A percentile compares a stretch with the other conserved stretches of the same genome.
Evolutionary conservation across 2,888 invertebrate species (phyloP).

Genomic region (Doris montereyensis): DNA sequence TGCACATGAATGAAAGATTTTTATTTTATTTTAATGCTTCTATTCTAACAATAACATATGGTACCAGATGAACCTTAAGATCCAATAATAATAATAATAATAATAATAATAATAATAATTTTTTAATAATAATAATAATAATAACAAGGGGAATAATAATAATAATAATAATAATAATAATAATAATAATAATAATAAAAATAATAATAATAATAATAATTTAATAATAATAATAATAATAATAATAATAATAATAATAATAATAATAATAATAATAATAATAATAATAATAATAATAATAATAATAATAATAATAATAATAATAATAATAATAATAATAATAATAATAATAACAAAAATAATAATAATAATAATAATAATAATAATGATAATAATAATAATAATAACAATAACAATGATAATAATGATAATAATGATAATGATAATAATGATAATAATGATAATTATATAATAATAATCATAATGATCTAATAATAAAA

Average conservation of each 20-base stretch:
- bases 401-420: neutral
- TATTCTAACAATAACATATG: no score
- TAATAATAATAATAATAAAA: neutral
- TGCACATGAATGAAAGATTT: no score
- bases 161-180: neutral
- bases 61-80: no score
- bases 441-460: neutral
- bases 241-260: neutral
- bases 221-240: conserved; percentile 1
- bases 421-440: conserved; percentile 2
- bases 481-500: neutral
- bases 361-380: conserved; percentile 28
- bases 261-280: neutral
- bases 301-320: conserved; percentile 29
- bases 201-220: conserved; percentile 10
- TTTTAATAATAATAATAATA: no score
- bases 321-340: conserved; percentile 30
- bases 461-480: neutral
- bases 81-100: no score
- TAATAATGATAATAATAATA: conserved; percentile 20
- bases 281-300: conserved; percentile 20
- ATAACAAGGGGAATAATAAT: neutral
- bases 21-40: no score
- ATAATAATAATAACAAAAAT: conserved; percentile 23
- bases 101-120: no score